phyloP scores from a whole-genome alignment of 2,888 invertebrate species.

The Sycophila texana region DNA sequence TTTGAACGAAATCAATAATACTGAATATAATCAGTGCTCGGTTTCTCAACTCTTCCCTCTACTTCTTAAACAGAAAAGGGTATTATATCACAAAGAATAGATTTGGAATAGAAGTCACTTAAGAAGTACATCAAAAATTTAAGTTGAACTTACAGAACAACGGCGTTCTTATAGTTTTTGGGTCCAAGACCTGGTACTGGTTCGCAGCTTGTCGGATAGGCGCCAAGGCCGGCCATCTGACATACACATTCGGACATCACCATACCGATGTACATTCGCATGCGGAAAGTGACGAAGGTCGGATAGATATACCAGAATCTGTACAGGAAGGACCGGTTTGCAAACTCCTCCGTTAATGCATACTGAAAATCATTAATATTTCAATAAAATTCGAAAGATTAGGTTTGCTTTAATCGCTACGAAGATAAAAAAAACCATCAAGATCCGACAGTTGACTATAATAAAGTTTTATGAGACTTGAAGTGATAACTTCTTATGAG shows the following conservation, averaged over 20 bases:
- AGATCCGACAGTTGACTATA: no score
- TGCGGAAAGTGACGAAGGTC: conserved; percentile 90
- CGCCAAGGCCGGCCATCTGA: conserved; percentile 92
- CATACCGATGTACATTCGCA: conserved; percentile 93
- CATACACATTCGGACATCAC: conserved; percentile 95
- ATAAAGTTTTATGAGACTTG: no score
- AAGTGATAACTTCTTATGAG: no score
- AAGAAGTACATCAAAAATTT: no score
- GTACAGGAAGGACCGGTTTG: conserved; percentile 84
- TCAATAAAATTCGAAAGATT: no score
- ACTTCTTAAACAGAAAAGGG: neutral
- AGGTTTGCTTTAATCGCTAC: no score
- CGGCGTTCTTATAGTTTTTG: conserved; percentile 81
- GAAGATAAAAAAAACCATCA: no score
- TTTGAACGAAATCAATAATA: neutral
- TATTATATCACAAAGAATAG: neutral
- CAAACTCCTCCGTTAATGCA: conserved; percentile 86
- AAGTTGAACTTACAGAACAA: conserved; percentile 77
- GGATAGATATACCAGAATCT: conserved; percentile 91
- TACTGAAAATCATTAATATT: conserved; percentile 81
- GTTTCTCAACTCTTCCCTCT: no score
- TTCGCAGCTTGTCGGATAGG: conserved; percentile 86
- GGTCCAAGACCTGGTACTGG: conserved; percentile 92
- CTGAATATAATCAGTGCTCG: no score
- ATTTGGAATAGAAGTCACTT: neutral